Percentiles rank a stretch among this genome's conserved stretches.
Evolutionary conservation across 2,888 invertebrate species (phyloP).

Genomic region (Druceiella hillmani): DNA sequence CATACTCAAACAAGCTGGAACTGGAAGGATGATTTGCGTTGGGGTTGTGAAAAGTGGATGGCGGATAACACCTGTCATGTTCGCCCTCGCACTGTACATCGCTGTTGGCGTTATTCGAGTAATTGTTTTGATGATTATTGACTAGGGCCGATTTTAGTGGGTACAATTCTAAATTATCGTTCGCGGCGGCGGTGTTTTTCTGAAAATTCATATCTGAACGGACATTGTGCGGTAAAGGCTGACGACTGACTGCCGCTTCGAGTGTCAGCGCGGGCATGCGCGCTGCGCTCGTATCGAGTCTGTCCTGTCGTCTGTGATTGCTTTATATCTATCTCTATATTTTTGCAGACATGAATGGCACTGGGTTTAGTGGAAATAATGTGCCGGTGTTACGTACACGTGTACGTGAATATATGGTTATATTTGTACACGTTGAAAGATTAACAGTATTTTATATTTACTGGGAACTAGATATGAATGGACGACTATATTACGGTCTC

Average conservation of each 20-base stretch:
- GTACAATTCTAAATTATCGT: conserved; percentile 43
- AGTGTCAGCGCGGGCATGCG: conserved; percentile 34
- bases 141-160: conserved; percentile 45
- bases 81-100: conserved; percentile 31
- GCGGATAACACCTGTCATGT: conserved; percentile 40
- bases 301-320: no score
- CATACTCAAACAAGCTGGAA: conserved; percentile 40
- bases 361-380: no score
- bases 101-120: conserved; percentile 34
- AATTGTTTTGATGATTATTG: no score
- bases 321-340: no score
- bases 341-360: no score
- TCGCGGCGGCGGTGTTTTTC: conserved; percentile 24
- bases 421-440: no score
- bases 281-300: no score
- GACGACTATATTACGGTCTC: no score
- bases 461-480: no score
- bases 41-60: conserved; percentile 30
- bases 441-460: no score
- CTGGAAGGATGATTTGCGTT: conserved; percentile 35
- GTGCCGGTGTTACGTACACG: no score
- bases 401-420: no score
- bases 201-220: conserved; percentile 18
- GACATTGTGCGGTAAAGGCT: conserved; percentile 34
- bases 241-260: conserved; percentile 35